These are phyloP conservation scores for Drosophila aldrichi DNA, from an alignment of 2,888 invertebrate genomes.

Conservation along the genomic window DNA sequence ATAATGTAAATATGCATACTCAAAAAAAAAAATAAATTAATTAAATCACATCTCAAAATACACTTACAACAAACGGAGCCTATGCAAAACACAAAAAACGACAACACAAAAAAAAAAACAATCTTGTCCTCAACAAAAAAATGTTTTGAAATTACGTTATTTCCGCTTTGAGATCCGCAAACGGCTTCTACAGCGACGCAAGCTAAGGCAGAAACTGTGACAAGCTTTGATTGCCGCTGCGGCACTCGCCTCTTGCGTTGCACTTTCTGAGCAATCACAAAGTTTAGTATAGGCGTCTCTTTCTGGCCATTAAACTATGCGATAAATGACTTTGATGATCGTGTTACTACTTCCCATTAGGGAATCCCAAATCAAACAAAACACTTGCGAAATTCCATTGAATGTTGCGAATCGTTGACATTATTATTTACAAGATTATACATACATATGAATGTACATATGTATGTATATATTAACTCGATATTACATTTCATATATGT, in stretches of 20 bases:
- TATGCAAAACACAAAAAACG: neutral
- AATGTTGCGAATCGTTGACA: conserved; percentile 19
- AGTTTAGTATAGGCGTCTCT: too few relatives aligned
- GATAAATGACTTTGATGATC: neutral
- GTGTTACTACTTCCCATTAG: too few relatives aligned
- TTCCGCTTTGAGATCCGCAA: neutral
- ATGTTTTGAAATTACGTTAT: neutral
- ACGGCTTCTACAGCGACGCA: neutral
- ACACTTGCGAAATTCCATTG: conserved; percentile 6
- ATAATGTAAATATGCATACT: neutral
- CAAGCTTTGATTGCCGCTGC: neutral
- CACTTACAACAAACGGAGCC: too few relatives aligned
- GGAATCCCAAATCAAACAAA: conserved; percentile 9
- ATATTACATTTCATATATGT: too few relatives aligned
- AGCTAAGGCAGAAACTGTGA: neutral
- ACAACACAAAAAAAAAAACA: neutral
- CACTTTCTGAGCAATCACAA: too few relatives aligned
- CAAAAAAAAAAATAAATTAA: too few relatives aligned
- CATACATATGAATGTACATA: neutral
- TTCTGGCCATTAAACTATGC: neutral
- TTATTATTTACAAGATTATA: conserved; percentile 19
- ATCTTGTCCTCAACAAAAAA: neutral
- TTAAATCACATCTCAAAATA: too few relatives aligned
- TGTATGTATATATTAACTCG: conserved; percentile 3
- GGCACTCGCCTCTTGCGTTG: neutral